A percentile compares a stretch with the other conserved stretches of the same genome.
Conservation (phyloP, 1,140 invertebrate species). For the Mya arenaria region DNA sequence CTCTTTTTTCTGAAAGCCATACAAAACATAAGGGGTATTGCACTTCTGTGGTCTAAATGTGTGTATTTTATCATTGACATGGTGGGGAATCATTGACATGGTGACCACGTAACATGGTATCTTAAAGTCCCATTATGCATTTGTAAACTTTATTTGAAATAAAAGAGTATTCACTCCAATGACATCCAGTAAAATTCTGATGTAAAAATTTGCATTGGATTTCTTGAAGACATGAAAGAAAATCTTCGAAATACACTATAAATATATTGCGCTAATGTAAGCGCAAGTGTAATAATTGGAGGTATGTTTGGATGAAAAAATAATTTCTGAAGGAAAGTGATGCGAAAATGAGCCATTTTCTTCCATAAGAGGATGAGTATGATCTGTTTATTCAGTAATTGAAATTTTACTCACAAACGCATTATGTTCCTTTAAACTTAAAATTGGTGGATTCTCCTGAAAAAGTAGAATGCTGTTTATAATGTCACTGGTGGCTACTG, state of each 20-base stretch:
- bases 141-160: constrained; percentile 16
- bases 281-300: too few relatives aligned
- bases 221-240: constrained; percentile 20
- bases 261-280: constrained; percentile 14
- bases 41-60: constrained; percentile 10
- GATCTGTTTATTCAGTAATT: constrained; percentile 21
- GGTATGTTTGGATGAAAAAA: too few relatives aligned
- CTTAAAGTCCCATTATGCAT: not conserved
- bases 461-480: constrained; percentile 19
- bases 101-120: constrained; percentile 18
- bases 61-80: constrained; percentile 16
- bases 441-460: constrained; percentile 19
- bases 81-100: constrained; percentile 18
- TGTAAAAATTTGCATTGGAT: constrained; percentile 7
- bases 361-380: too few relatives aligned
- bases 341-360: too few relatives aligned
- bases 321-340: too few relatives aligned
- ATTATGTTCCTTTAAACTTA: too few relatives aligned
- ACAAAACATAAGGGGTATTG: constrained; percentile 19
- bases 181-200: constrained; percentile 15
- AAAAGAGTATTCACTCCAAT: constrained; percentile 7
- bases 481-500: constrained; percentile 12
- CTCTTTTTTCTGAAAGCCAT: constrained; percentile 17
- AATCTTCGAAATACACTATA: constrained; percentile 20
- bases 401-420: constrained; percentile 15